Base-by-base conservation (phyloP, 2,797 vertebrate genomes). In the Gephyroberyx darwinii region DNA sequence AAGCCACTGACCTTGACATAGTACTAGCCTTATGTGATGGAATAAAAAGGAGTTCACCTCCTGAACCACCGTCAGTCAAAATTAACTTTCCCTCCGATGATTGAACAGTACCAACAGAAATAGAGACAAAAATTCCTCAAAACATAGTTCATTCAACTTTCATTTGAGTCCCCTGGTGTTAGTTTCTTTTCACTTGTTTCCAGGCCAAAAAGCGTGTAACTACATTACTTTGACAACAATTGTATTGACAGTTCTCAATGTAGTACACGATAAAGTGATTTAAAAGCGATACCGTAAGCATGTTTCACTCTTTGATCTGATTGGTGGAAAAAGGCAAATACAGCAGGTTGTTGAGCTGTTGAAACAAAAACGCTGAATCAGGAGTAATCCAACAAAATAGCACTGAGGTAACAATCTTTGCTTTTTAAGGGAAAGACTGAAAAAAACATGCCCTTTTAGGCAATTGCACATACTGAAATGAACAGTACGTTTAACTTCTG, bases 211-310 rank as follows among this genome's bases (percentile, higher is more conserved):
- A 67, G 64, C 63, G 67, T 89, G 82, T 91, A 92, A 92, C 84
- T 69, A 85, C 86, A 91, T 93, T 92, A 92, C 82, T 85, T 82
- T 92, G 91, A 93, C 92, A 91, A 81, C 86, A 90, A 91, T 84
- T 89, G 90, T 92, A 93, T 91, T 90, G 92, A 89, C 92, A 86
- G 91, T 88, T 92, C 71, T 88, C 80, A 72, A 86, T 83, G 86
- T 80, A 64, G 74, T 64, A 69, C 75, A 83, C 72, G 65, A 86
- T 92, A 92, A 94, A 92, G 91, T 91, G 89, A 93, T 92, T 94
- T 93, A 90, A 93, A 93, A 93, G 83, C 63, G 35, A 83, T 85
- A 61, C 56, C n/a, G 90, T 93, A 94, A 93, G 93, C 92, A 93
- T 84, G 88, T 93, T 93, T 93, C 62, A 45, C 80, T 76, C 86